A percentile compares a stretch with the other conserved stretches of the same genome.
phyloP scores from a whole-genome alignment of 2,797 vertebrate species.

The Knipowitschia caucasica region DNA sequence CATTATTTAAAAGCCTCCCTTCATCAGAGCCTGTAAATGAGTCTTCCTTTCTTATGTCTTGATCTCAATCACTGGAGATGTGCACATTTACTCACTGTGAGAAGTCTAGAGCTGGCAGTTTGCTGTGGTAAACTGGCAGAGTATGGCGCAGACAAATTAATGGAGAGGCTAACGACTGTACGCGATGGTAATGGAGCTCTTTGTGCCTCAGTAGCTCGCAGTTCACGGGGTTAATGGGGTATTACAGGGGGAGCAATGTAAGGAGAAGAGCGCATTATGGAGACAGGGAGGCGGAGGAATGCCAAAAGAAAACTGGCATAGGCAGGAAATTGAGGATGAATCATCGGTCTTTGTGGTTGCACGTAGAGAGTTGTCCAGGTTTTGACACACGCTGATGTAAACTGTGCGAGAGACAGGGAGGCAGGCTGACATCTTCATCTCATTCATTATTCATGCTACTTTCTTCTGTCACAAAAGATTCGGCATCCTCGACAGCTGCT shows the following conservation, averaged over 20 bases:
- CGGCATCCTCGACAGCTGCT: slow-evolving; percentile 6
- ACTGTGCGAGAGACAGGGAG: slow-evolving; percentile 12
- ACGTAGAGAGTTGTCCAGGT: slow-evolving; percentile 11
- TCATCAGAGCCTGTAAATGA: slow-evolving; percentile 7
- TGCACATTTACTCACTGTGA: slow-evolving; percentile 34
- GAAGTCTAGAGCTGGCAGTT: slow-evolving; percentile 18
- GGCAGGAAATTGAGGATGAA: neutral
- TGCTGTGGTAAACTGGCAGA: slow-evolving; percentile 37
- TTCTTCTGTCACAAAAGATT: slow-evolving; percentile 6
- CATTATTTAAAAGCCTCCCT: slow-evolving; percentile 8
- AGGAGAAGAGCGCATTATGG: slow-evolving; percentile 1
- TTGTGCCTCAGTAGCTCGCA: slow-evolving; percentile 36
- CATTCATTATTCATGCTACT: slow-evolving; percentile 6
- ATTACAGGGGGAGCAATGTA: slow-evolving; percentile 18
- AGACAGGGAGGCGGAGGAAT: neutral
- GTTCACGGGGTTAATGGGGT: slow-evolving; percentile 48
- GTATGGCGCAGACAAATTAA: slow-evolving; percentile 39
- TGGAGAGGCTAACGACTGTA: slow-evolving; percentile 25
- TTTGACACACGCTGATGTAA: slow-evolving; percentile 11
- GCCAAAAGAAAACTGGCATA: neutral
- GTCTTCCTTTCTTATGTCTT: neutral
- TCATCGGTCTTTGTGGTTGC: neutral
- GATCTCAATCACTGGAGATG: slow-evolving; percentile 22
- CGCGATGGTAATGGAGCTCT: slow-evolving; percentile 46
- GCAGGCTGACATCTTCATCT: slow-evolving; percentile 1